Base-by-base conservation (phyloP, 2,113 vertebrate genomes). In the Fulmarus glacialis region DNA sequence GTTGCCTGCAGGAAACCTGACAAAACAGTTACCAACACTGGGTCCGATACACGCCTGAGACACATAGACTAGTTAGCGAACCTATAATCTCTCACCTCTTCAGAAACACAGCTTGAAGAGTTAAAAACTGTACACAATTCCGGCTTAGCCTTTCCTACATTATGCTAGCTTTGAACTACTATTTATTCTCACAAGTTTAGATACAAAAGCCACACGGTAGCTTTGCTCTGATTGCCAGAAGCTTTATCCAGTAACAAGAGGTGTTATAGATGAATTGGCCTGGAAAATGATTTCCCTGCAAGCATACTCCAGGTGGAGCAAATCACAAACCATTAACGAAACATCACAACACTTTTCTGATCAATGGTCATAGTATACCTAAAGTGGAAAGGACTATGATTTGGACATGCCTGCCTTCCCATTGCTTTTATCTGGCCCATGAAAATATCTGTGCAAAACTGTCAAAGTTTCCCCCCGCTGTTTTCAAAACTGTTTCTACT, bases 401-500 rank as follows among this genome's bases (percentile, higher is more conserved):
- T 53, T 16, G 40, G 30, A 43, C 48, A 32, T 3, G 1, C 12
- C 18, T 29, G 12, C 9, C 66, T 82, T 75, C 52, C 72, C 38
- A n/a, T 1, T 26, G 43, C 48, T 48, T 70, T 66, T 38, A 58
- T 17, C 32, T 42, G 32, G 11, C 16, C 45, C 40, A 19, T 12
- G 50, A 2, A 87, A 74, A 82, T 52, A 22, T 34, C 45, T 58
- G 17, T 12, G 11, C 9, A 81, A 63, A 80, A 56, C 16, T 8
- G 9, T 5, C 22, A 2, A 71, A 52, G 32, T 34, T n/a, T 52
- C 53, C 7, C 29, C 12, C 12, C 0, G 1, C 27, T 32, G 6
- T 48, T 82, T 67, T 36, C n/a, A 70, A 82, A 88, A 36, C 32
- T 15, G 55, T 29, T 83, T 86, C 53, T 34, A 42, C 4, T 30